Evolutionary conservation across 2,113 vertebrate species (phyloP), one percentile per base, ranked within the genome.

Genomic region (Ia io): DNA sequence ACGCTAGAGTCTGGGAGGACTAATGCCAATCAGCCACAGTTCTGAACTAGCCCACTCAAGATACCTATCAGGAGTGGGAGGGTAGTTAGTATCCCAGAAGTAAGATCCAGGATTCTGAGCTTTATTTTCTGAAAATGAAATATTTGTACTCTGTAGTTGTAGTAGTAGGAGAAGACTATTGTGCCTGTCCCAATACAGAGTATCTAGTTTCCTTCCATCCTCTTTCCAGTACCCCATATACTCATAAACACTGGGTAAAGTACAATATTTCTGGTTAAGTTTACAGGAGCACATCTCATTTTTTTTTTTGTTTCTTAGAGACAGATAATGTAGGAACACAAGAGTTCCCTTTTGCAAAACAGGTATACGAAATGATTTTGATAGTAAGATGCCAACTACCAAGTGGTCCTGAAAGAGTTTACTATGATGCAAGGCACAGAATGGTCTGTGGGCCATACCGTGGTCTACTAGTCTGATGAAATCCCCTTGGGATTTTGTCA

Each of bases 401-500:
- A 28, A 13, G 40, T 42, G 56, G 56, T 47, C 51, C 51, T 16
- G 14, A 32, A 73, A 88, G 67, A 70, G 37, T 92, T 86, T 32
- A 22, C 2, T 65, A 1, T 90, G 92, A 69, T 76, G 49, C 70
- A 90, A 65, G 51, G 67, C 70, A 74, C 59, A 82, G 69, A 87
- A 35, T 67, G 71, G 61, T 37, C 79, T 42, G 53, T 61, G 56
- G 37, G 56, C 28, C 79, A 22, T 18, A 13, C 28, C 4, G 7
- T 83, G 82, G 32, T 42, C 37, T 28, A 32, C 23, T 93, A 67
- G 49, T 63, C 63, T 93, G 35, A 91, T 93, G 73, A 91, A 96
- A 96, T 83, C 22, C 47, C n/a, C 25, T 79, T 95, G 49, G 49
- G n/a, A 22, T 83, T 63, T 96, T 95, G 87, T 78, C 71, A 96